Evolutionary conservation across 2,113 vertebrate species (phyloP).

Genomic region (Odocoileus virginianus): DNA sequence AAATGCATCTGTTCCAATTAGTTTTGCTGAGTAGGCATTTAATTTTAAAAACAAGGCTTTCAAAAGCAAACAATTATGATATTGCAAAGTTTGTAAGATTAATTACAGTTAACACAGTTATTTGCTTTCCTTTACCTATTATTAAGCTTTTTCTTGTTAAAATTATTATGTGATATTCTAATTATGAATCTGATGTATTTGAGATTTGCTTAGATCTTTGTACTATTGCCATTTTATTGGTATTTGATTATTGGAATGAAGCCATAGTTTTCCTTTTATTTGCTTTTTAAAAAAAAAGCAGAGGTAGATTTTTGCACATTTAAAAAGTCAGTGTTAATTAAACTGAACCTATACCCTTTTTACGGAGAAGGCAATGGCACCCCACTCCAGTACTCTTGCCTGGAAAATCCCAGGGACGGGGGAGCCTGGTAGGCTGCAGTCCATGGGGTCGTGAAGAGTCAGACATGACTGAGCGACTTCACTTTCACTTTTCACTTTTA

Average conservation of each 20-base stretch:
- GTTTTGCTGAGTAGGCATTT: constrained; percentile 42
- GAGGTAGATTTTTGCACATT: constrained; percentile 22
- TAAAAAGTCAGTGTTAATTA: constrained; percentile 40
- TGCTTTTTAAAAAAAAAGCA: constrained; percentile 46
- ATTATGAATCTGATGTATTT: constrained; percentile 14
- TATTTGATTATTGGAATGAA: constrained; percentile 7
- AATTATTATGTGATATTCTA: constrained; percentile 30
- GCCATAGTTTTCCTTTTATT: neutral
- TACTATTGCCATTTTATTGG: constrained; percentile 37
- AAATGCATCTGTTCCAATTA: constrained; percentile 24
- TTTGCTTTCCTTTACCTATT: constrained; percentile 18
- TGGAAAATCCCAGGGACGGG: too few relatives aligned
- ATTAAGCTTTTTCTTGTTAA: constrained; percentile 32
- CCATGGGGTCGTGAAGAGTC: too few relatives aligned
- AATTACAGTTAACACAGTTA: neutral
- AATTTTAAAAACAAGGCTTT: constrained; percentile 42
- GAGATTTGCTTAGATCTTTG: constrained; percentile 39
- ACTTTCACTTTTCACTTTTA: too few relatives aligned
- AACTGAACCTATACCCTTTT: neutral
- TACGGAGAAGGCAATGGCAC: neutral
- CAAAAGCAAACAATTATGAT: constrained; percentile 46
- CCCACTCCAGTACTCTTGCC: too few relatives aligned
- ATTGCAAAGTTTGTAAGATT: neutral
- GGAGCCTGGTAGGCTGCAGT: too few relatives aligned
- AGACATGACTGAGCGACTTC: too few relatives aligned